phyloP scores from a whole-genome alignment of 2,797 vertebrate species.

The Orestias chungarensis region DNA sequence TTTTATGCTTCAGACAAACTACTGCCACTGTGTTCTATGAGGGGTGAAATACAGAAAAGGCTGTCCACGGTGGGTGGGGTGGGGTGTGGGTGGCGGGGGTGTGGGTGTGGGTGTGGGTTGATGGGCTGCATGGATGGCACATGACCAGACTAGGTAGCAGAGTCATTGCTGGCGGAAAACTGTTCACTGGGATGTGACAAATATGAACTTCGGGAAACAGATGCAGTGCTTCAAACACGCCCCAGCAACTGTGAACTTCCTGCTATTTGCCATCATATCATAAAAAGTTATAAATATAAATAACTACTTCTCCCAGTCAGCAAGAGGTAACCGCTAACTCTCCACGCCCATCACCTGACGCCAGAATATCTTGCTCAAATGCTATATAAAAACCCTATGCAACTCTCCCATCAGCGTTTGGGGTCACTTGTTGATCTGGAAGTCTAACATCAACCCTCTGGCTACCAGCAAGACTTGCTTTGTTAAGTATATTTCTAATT shows the following conservation, averaged over 20 bases:
- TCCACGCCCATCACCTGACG: slow-evolving; percentile 69
- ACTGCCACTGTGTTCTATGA: slow-evolving; percentile 24
- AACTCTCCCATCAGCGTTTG: slow-evolving; percentile 34
- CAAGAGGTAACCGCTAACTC: slow-evolving; percentile 46
- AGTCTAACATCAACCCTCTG: slow-evolving; percentile 10
- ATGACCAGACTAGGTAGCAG: slow-evolving; percentile 41
- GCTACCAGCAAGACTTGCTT: neutral
- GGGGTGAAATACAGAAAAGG: slow-evolving; percentile 15
- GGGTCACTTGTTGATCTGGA: slow-evolving; percentile 30
- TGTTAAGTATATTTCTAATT: slow-evolving; percentile 13
- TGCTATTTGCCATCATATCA: slow-evolving; percentile 75
- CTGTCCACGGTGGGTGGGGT: no score
- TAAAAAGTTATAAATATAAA: slow-evolving; percentile 80
- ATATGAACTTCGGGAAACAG: slow-evolving; percentile 40
- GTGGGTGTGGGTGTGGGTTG: neutral
- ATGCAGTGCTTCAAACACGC: slow-evolving; percentile 60
- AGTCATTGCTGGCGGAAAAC: slow-evolving; percentile 49
- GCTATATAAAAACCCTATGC: slow-evolving; percentile 72
- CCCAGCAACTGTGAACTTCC: slow-evolving; percentile 45
- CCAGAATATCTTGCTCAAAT: slow-evolving; percentile 61
- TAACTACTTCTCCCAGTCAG: slow-evolving; percentile 73
- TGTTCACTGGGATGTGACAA: slow-evolving; percentile 68
- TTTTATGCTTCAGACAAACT: slow-evolving; percentile 47
- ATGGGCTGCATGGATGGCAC: slow-evolving; percentile 29
- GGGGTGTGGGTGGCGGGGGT: no score